These are phyloP conservation scores for Acanthosepion lycidas DNA, from an alignment of 2,888 invertebrate species.

Conservation along the genomic window DNA sequence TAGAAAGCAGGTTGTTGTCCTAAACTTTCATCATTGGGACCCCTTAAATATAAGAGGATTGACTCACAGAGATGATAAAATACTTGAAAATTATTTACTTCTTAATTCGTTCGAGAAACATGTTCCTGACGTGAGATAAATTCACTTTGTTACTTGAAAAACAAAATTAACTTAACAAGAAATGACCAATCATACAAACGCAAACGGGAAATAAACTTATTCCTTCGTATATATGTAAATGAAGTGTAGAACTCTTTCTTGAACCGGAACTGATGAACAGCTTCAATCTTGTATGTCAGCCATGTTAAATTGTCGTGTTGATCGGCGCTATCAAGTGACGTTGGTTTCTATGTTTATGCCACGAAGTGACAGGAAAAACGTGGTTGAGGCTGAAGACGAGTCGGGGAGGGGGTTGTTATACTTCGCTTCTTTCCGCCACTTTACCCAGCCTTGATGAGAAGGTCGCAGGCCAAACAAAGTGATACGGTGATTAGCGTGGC, in stretches of 20 bases:
- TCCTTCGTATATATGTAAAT: not conserved
- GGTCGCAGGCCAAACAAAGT: not conserved
- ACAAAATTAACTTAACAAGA: not conserved
- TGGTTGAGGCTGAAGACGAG: not conserved
- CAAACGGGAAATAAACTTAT: not conserved
- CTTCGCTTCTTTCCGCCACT: not conserved
- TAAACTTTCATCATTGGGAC: too few relatives aligned
- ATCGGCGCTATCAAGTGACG: not conserved
- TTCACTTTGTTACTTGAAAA: not conserved
- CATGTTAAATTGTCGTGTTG: conserved; percentile 21
- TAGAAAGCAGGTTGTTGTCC: too few relatives aligned
- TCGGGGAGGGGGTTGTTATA: too few relatives aligned
- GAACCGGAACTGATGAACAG: conserved; percentile 12
- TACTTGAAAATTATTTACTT: too few relatives aligned
- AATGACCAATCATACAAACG: not conserved
- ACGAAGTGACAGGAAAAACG: not conserved
- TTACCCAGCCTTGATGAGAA: too few relatives aligned
- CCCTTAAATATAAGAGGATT: too few relatives aligned
- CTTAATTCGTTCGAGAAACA: not conserved
- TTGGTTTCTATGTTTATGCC: not conserved
- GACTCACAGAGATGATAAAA: too few relatives aligned
- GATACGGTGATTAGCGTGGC: not conserved
- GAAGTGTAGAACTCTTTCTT: not conserved
- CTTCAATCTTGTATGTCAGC: not conserved
- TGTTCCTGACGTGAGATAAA: not conserved